phyloP scores from a whole-genome alignment of 2,888 invertebrate genomes.

The Pinctada fucata region DNA sequence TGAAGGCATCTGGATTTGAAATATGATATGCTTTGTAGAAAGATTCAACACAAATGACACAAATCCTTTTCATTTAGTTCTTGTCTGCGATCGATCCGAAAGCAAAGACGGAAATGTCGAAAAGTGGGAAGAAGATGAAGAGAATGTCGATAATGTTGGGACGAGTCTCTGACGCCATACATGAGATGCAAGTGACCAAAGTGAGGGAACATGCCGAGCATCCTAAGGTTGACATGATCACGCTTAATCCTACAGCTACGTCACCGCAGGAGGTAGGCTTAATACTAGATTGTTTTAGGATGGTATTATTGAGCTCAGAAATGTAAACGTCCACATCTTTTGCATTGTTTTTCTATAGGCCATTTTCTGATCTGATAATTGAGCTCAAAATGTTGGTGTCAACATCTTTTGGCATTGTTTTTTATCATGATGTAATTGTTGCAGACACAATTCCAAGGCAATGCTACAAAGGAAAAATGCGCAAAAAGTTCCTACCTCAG shows the following conservation, averaged over 20 bases:
- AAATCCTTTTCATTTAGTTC: slow-evolving; percentile 10
- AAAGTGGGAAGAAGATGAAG: slow-evolving; percentile 50
- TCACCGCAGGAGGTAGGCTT: slow-evolving; percentile 66
- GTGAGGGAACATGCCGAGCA: slow-evolving; percentile 59
- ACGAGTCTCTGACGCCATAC: slow-evolving; percentile 52
- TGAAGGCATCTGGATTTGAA: too few species aligned
- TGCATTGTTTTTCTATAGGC: background rate
- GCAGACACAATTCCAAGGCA: too few species aligned
- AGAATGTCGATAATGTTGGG: slow-evolving; percentile 48
- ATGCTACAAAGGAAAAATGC: too few species aligned
- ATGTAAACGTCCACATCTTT: too few species aligned
- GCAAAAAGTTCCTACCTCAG: too few species aligned
- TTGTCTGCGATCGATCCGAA: slow-evolving; percentile 27
- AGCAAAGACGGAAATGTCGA: slow-evolving; percentile 26
- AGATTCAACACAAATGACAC: too few species aligned
- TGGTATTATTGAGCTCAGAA: too few species aligned
- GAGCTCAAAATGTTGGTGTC: too few species aligned
- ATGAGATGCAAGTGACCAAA: slow-evolving; percentile 47
- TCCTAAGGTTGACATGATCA: slow-evolving; percentile 71
- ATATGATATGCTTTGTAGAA: too few species aligned
- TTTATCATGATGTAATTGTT: too few species aligned
- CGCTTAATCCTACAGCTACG: slow-evolving; percentile 69
- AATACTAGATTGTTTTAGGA: background rate
- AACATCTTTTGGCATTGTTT: too few species aligned
- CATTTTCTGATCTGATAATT: background rate